A percentile compares a stretch with the other conserved stretches of the same genome.
phyloP scores from a whole-genome alignment of 2,113 vertebrate genomes.

The Himantopus leucocephalus region DNA sequence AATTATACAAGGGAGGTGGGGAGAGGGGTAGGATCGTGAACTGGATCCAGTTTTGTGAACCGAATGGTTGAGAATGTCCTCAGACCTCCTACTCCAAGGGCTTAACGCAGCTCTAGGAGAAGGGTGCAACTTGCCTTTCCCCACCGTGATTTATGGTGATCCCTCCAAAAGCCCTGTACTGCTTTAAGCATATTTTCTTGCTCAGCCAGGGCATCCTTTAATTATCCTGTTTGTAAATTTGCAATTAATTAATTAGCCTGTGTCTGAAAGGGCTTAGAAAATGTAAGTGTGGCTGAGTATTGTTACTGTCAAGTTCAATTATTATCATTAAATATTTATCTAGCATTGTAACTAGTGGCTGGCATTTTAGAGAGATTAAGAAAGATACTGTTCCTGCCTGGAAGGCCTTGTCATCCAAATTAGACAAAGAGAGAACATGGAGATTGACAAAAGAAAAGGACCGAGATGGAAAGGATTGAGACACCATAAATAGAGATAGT shows the following conservation, averaged over 20 bases:
- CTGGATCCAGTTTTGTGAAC: background rate
- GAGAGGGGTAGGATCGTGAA: background rate
- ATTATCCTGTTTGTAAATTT: conserved; percentile 39
- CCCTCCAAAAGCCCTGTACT: background rate
- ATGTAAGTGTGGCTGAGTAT: background rate
- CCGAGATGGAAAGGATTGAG: background rate
- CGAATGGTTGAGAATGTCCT: background rate
- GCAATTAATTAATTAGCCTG: conserved; percentile 52
- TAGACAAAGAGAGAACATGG: background rate
- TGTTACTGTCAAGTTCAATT: conserved; percentile 25
- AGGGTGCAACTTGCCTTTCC: background rate
- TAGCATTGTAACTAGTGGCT: background rate
- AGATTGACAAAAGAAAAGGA: background rate
- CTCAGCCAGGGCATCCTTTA: conserved; percentile 12
- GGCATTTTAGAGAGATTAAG: conserved; percentile 14
- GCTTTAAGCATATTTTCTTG: background rate
- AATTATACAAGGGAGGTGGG: background rate
- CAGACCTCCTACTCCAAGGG: background rate
- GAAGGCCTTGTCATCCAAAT: background rate
- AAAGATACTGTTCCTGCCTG: conserved; percentile 14
- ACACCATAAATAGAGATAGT: background rate
- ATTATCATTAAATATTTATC: conserved; percentile 47
- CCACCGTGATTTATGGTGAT: background rate
- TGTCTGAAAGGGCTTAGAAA: conserved; percentile 39
- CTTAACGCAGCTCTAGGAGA: background rate